These are phyloP conservation scores for Hoplodrina ambigua DNA, from an alignment of 2,888 invertebrate species.

Conservation along the genomic window DNA sequence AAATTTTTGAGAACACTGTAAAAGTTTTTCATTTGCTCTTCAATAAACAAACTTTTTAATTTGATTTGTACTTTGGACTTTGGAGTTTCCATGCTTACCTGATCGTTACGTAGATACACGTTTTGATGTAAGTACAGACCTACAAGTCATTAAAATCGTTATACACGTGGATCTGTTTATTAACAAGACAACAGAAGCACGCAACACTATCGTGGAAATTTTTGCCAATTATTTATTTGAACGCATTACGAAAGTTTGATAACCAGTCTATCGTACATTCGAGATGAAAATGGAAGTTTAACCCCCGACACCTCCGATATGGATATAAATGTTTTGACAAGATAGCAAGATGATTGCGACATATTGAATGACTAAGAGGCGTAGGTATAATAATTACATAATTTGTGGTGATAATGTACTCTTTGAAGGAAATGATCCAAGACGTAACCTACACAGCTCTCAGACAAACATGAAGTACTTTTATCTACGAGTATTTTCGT, in stretches of 20 bases:
- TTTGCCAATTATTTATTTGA: slow-evolving; percentile 29
- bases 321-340: slow-evolving; percentile 43
- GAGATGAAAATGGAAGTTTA: slow-evolving; percentile 50
- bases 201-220: slow-evolving; percentile 21
- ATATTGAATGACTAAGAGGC: slow-evolving; percentile 47
- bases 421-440: slow-evolving; percentile 9
- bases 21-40: slow-evolving; percentile 10
- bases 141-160: slow-evolving; percentile 11
- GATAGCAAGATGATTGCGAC: slow-evolving; percentile 35
- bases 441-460: background rate
- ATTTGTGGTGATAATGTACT: slow-evolving; percentile 17
- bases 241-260: slow-evolving; percentile 31
- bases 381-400: slow-evolving; percentile 34
- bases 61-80: slow-evolving; percentile 16
- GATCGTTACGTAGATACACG: slow-evolving; percentile 1
- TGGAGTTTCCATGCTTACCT: slow-evolving; percentile 1
- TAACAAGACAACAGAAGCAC: slow-evolving; percentile 15
- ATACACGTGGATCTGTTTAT: slow-evolving; percentile 26
- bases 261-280: slow-evolving; percentile 56
- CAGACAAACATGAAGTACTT: slow-evolving; percentile 2
- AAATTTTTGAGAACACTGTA: background rate
- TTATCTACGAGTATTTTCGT: background rate
- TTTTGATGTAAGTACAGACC: background rate
- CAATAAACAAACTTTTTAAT: slow-evolving; percentile 26
- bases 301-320: slow-evolving; percentile 32